Evolutionary conservation across 2,888 invertebrate genomes (phyloP), one percentile per base, ranked within the genome.

Genomic region (Pegoplata infirma): DNA sequence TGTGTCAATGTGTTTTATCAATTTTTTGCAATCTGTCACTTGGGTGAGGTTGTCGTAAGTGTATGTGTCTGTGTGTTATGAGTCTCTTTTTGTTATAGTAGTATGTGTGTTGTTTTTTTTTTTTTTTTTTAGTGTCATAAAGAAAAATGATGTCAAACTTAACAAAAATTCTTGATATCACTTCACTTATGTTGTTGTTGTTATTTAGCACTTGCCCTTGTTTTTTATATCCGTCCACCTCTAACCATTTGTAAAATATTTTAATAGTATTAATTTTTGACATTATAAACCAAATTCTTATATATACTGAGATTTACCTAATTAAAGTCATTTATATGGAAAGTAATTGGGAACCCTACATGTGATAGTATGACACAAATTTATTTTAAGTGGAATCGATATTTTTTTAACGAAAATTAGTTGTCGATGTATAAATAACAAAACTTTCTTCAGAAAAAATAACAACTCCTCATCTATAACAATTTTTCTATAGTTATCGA

Each of bases 11-110:
- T 23, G 12, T 51, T 59, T 51, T 51, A 59, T 69, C 51, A 71
- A 71, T 61, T 71, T 49, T 32, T 55, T 32, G 16, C 61, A 61
- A 55, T 71, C 61, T 71, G 61, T 71, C 55, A 55, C 32, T 63
- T 61, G 59, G 32, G 71, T 55, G 44, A 71, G 14, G 51, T 25
- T 71, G 49, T 21, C 68, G 16, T 23, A 36, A 58, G 21, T 44
- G 12, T 53, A 10, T 56, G 55, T 55, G 12, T 64, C 8, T 36
- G 16, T 28, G 47, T 14, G 32, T 44, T n/a, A 14, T 14, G 14
- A n/a, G 14, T 12, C n/a, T 1, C 8, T 25, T 25, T 44, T n/a
- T 16, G n/a, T 47, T 19, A n/a, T n/a, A 25, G 44, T 46, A n/a
- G 8, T 14, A 49, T 55, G 19, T 59, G 8, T 25, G 19, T 44